Evolutionary conservation across 2,797 vertebrate genomes (phyloP), one percentile per base, ranked within the genome.

Genomic region (Sebastes nivosus): DNA sequence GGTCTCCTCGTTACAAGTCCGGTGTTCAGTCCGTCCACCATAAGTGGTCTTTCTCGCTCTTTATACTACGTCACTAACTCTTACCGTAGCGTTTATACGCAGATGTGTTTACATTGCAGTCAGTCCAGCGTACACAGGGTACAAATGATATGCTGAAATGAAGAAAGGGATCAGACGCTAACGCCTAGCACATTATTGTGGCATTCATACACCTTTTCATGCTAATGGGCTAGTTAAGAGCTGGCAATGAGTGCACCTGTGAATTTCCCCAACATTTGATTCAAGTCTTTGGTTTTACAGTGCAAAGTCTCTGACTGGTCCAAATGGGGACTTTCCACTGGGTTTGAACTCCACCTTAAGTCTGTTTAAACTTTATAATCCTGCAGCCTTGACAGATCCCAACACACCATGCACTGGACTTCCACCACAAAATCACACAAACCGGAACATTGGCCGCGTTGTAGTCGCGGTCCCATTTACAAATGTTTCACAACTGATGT

Each of bases 401-500:
- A 67, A 67, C 72, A 50, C 75, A 79, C 73, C 69, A 79, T 18
- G 50, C 22, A 57, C 68, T 80, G 70, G 8, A 69, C 68, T 55
- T 54, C 27, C 42, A 74, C 81, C 81, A 77, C 80, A 75, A 77
- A 87, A 85, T 79, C 83, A 68, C 88, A 87, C 58, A 79, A 77
- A 82, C 63, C 66, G 16, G 73, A 87, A 68, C 70, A 24, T 72
- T 72, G 24, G 58, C 83, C 32, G 12, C 13, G 30, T 22, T 34
- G 36, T 4, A 46, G 36, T 58, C 22, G 24, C 54, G 52, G 34
- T 29, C 52, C 14, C 66, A 75, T 77, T 80, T 77, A 65, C 71
- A 76, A 87, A 90, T 69, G 64, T 73, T 82, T n/a, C 67, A 85
- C 65, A 52, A 68, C 65, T 86, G 81, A 86, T 79, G 75, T 42